Evolutionary conservation across 92 coral and sea anemone species (phyloP).

Genomic region (Umimayanthus chanpuru): DNA sequence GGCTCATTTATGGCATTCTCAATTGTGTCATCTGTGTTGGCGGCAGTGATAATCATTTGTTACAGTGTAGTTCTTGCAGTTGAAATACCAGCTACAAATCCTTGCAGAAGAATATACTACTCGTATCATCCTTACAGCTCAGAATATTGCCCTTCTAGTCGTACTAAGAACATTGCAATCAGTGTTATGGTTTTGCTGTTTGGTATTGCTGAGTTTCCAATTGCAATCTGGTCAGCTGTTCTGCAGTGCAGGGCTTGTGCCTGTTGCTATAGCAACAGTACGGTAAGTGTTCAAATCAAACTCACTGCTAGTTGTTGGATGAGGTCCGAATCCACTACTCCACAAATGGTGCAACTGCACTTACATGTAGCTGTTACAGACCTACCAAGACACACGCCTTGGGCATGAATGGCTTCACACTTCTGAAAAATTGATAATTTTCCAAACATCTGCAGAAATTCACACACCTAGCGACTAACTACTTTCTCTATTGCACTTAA

Average conservation of each 20-base stretch:
- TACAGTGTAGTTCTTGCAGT: background rate
- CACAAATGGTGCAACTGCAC: too few relatives aligned
- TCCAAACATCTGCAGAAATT: too few relatives aligned
- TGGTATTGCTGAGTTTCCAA: conserved; percentile 14
- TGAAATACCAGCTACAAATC: background rate
- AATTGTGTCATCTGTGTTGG: background rate
- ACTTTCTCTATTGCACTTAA: too few relatives aligned
- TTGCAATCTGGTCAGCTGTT: conserved; percentile 24
- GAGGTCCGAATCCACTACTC: too few relatives aligned
- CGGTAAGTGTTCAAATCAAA: background rate
- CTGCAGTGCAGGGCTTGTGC: conserved; percentile 3
- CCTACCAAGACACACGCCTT: too few relatives aligned
- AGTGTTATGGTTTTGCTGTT: conserved; percentile 11
- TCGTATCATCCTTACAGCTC: conserved; percentile 13
- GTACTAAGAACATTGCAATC: background rate
- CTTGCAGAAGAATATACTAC: background rate
- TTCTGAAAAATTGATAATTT: too few relatives aligned
- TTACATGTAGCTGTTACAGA: too few relatives aligned
- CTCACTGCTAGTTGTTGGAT: too few relatives aligned
- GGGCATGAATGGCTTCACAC: too few relatives aligned
- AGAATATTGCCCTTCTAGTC: conserved; percentile 1
- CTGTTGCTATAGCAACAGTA: background rate
- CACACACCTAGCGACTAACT: too few relatives aligned
- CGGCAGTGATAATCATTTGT: background rate
- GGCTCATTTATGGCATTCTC: conserved; percentile 9